A percentile compares a stretch with the other conserved stretches of the same genome.
Conservation (phyloP, 2,888 invertebrate species). For the Drosophila buzzatii region DNA sequence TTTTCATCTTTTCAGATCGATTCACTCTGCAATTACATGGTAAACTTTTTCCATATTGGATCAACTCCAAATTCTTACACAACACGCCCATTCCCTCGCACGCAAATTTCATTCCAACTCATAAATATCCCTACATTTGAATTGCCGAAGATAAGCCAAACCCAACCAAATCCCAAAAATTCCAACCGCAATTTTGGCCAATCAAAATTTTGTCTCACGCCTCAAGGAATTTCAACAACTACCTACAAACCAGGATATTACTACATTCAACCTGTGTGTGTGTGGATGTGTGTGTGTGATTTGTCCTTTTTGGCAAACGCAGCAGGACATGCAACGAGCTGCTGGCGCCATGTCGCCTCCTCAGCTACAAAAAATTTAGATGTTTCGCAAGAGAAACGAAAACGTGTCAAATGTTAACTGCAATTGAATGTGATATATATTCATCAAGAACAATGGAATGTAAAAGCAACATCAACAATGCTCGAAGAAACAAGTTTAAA, state of each 20-base stretch:
- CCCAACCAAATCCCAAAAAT: constrained; percentile 1
- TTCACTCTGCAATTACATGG: constrained; percentile 4
- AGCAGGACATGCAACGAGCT: constrained; percentile 60
- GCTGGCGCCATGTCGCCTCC: constrained; percentile 72
- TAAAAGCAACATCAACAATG: constrained; percentile 33
- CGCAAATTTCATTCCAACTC: constrained; percentile 8
- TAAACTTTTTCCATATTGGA: constrained; percentile 35
- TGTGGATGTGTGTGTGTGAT: constrained; percentile 1
- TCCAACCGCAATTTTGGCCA: constrained; percentile 48
- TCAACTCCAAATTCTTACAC: constrained; percentile 13
- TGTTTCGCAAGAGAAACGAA: constrained; percentile 28
- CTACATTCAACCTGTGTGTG: not conserved
- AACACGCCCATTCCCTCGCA: constrained; percentile 13
- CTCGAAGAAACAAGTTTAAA: constrained; percentile 31
- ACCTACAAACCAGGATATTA: constrained; percentile 6
- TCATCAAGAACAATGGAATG: constrained; percentile 28
- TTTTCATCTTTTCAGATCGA: constrained; percentile 18
- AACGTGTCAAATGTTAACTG: constrained; percentile 39
- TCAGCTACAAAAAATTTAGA: constrained; percentile 26
- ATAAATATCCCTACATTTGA: not conserved
- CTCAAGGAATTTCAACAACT: constrained; percentile 25
- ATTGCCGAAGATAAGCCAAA: not conserved
- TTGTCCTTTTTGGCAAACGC: constrained; percentile 65
- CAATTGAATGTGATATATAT: constrained; percentile 32
- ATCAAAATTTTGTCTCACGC: constrained; percentile 30